A percentile compares a stretch with the other conserved stretches of the same genome.
phyloP scores from a whole-genome alignment of 2,888 invertebrate species.

The Atethmia centrago region DNA sequence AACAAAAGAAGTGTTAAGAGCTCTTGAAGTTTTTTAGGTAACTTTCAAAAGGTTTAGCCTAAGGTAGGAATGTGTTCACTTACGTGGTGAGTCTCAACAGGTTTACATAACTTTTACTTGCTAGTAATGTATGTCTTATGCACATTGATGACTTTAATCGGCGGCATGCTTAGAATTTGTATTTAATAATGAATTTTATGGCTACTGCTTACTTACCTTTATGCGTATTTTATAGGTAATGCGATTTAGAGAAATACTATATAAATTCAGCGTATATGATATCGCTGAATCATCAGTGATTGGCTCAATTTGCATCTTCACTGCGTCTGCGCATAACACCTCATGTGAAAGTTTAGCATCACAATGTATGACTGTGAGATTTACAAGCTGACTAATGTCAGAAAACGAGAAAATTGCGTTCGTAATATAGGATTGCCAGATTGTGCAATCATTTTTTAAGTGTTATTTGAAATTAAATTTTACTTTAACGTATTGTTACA shows the following conservation, averaged over 20 bases:
- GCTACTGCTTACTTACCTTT: slow-evolving; percentile 17
- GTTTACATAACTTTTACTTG: slow-evolving; percentile 50
- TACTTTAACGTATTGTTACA: slow-evolving; percentile 35
- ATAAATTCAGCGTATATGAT: slow-evolving; percentile 23
- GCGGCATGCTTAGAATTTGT: slow-evolving; percentile 22
- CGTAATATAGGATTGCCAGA: slow-evolving; percentile 42
- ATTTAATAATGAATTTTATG: slow-evolving; percentile 16
- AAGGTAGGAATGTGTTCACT: slow-evolving; percentile 37
- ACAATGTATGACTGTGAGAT: slow-evolving; percentile 58
- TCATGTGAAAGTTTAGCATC: slow-evolving; percentile 60
- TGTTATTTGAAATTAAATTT: slow-evolving; percentile 40
- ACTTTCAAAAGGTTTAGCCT: slow-evolving; percentile 29
- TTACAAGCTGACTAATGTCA: slow-evolving; percentile 64
- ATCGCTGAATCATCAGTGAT: slow-evolving; percentile 64
- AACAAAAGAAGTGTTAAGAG: slow-evolving; percentile 25
- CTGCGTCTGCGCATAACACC: slow-evolving; percentile 47
- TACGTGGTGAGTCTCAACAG: not conserved
- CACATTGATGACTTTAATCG: slow-evolving; percentile 27
- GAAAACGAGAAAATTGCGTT: slow-evolving; percentile 48
- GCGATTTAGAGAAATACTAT: slow-evolving; percentile 23
- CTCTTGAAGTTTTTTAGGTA: slow-evolving; percentile 40
- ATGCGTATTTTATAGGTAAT: slow-evolving; percentile 15
- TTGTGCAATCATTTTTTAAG: slow-evolving; percentile 53
- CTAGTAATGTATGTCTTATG: slow-evolving; percentile 14
- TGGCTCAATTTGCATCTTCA: slow-evolving; percentile 65